Conservation (phyloP, 2,113 vertebrate genomes). For the Vulpes ferrilata region DNA sequence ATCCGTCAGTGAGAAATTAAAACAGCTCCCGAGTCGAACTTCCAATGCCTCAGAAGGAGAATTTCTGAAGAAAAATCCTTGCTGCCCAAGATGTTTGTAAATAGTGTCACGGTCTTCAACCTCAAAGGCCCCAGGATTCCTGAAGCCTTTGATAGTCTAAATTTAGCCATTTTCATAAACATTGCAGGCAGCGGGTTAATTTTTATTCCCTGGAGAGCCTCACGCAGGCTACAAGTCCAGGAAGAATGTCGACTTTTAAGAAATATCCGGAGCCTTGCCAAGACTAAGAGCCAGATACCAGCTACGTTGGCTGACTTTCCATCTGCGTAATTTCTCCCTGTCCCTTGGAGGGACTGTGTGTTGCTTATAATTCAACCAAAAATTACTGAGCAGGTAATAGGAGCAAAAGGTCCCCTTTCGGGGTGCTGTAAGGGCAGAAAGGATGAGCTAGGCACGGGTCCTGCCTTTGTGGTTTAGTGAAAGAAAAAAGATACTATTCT, state of each 20-base stretch:
- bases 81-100: neutral
- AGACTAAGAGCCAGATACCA: neutral
- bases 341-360: neutral
- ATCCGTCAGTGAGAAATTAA: conserved; percentile 42
- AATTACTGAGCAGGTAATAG: neutral
- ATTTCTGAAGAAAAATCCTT: neutral
- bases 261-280: neutral
- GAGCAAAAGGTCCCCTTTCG: neutral
- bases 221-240: conserved; percentile 26
- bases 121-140: neutral
- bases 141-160: neutral
- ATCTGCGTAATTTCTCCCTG: neutral
- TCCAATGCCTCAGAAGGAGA: neutral
- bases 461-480: neutral
- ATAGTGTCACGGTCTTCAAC: neutral
- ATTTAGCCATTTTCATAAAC: conserved; percentile 72
- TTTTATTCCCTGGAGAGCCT: conserved; percentile 66
- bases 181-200: conserved; percentile 57
- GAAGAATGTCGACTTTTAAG: conserved; percentile 69
- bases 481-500: neutral
- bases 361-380: neutral
- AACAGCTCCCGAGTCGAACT: neutral
- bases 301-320: neutral
- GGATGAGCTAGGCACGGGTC: too few species aligned
- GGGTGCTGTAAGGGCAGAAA: too few species aligned